These are phyloP conservation scores for Anabacerthia variegaticeps DNA, from an alignment of 2,797 vertebrate genomes.

Conservation along the genomic window DNA sequence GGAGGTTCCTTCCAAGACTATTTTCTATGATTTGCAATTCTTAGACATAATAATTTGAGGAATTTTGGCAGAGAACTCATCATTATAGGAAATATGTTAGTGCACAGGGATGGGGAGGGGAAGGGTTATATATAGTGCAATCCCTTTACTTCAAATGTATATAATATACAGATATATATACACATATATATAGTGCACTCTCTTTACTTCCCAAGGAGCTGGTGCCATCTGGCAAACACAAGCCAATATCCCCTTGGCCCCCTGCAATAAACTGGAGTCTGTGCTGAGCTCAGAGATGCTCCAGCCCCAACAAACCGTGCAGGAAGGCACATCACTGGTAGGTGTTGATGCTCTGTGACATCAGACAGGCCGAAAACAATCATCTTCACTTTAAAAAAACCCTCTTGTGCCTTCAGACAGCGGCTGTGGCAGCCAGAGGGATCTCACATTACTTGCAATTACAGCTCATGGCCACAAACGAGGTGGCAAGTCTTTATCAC, in stretches of 20 bases:
- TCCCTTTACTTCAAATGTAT: neutral
- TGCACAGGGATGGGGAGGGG: neutral
- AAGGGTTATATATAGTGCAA: neutral
- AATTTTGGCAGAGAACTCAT: slow-evolving; percentile 20
- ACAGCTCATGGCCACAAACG: neutral
- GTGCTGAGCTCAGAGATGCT: neutral
- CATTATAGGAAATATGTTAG: neutral
- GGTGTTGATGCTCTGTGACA: neutral
- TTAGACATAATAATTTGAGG: neutral
- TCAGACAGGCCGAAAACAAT: neutral
- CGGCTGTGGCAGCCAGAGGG: neutral
- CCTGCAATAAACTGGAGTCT: neutral
- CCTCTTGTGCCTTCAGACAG: neutral
- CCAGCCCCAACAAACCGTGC: accelerated
- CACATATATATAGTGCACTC: neutral
- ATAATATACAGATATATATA: neutral
- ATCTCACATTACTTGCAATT: neutral
- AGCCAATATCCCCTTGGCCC: neutral
- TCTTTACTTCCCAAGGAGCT: neutral
- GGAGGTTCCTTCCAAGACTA: neutral
- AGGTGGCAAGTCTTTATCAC: neutral
- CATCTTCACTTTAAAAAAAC: neutral
- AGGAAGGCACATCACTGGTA: neutral
- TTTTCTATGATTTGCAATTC: neutral
- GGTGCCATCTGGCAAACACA: neutral